These are phyloP conservation scores for Elephas maximus DNA, from an alignment of 2,113 vertebrate species.

Conservation along the genomic window DNA sequence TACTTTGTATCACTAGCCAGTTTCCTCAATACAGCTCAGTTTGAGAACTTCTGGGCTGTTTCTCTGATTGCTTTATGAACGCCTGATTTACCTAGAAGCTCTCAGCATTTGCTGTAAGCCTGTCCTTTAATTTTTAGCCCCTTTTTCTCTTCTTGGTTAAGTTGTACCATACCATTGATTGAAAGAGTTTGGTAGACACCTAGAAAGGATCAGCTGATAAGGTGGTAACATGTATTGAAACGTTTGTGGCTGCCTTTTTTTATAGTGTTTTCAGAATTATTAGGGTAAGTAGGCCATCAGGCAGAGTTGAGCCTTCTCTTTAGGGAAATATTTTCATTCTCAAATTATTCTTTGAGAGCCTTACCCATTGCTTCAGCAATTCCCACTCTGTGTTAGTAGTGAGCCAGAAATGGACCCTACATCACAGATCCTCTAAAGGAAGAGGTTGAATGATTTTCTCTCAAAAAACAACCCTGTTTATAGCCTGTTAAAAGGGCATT, in stretches of 20 bases:
- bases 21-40: neutral
- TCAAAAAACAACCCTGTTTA: conserved; percentile 28
- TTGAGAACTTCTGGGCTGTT: neutral
- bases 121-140: neutral
- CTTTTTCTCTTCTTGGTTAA: conserved; percentile 19
- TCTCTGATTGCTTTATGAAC: neutral
- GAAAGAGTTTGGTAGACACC: neutral
- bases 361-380: neutral
- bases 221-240: conserved; percentile 11
- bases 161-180: neutral
- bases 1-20: neutral
- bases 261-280: conserved; percentile 48
- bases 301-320: conserved; percentile 11
- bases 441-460: conserved; percentile 43
- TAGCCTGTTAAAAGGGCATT: conserved; percentile 14
- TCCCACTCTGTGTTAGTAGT: neutral
- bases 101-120: conserved; percentile 31
- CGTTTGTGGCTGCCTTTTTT: neutral
- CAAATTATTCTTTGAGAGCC: neutral
- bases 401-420: neutral
- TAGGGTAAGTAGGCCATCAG: neutral
- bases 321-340: neutral
- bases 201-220: conserved; percentile 2
- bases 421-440: neutral
- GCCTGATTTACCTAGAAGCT: neutral